phyloP scores from a whole-genome alignment of 2,113 vertebrate genomes.

The Trematocara macrostoma region DNA sequence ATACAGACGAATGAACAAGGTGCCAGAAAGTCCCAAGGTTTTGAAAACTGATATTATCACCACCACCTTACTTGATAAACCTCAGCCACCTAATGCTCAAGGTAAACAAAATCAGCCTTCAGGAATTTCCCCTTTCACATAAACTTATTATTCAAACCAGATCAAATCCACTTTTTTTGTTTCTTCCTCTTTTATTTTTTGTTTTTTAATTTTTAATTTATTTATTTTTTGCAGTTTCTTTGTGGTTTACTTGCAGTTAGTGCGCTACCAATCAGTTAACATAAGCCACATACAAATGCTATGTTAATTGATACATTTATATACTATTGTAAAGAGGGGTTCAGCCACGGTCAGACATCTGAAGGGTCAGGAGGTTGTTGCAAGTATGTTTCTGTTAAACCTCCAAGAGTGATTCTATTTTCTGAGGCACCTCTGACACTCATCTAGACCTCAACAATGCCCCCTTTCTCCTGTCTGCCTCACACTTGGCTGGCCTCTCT shows the following conservation, averaged over 20 bases:
- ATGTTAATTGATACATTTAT: slow-evolving; percentile 31
- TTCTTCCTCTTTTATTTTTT: background rate
- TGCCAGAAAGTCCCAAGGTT: background rate
- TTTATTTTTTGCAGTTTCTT: background rate
- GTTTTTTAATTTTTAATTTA: background rate
- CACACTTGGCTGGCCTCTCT: slow-evolving; percentile 48
- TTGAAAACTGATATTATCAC: background rate
- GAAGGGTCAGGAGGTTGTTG: slow-evolving; percentile 14
- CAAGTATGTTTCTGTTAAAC: slow-evolving; percentile 50
- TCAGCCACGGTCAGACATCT: slow-evolving; percentile 7
- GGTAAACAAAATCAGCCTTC: background rate
- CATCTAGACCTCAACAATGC: slow-evolving; percentile 56
- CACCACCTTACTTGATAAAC: background rate
- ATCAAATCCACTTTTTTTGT: background rate
- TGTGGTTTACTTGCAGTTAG: background rate
- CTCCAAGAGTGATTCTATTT: slow-evolving; percentile 42
- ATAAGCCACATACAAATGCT: background rate
- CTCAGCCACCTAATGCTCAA: background rate
- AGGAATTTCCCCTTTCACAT: background rate
- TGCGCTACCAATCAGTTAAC: background rate
- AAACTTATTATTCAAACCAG: background rate
- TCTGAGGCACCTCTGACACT: slow-evolving; percentile 31
- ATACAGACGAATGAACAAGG: background rate
- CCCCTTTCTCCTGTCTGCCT: slow-evolving; percentile 62
- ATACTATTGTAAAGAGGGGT: background rate